These are phyloP conservation scores for Anguilla megastoma DNA, from an alignment of 2,797 vertebrate species.

Conservation along the genomic window DNA sequence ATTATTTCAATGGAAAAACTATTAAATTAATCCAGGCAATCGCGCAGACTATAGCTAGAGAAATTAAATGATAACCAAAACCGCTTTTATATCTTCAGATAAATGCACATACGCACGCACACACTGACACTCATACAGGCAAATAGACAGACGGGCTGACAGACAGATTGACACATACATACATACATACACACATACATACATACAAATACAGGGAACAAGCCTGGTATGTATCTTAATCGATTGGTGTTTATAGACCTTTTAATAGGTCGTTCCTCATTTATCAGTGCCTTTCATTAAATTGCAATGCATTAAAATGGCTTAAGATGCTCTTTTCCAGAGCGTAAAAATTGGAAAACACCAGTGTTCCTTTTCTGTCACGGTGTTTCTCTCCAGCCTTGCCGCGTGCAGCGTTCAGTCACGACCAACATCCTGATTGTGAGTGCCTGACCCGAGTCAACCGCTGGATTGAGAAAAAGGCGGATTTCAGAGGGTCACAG, in stretches of 20 bases:
- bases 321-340: not conserved
- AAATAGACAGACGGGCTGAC: not conserved
- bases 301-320: not conserved
- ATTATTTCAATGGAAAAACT: not conserved
- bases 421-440: slow-evolving; percentile 36
- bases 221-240: not conserved
- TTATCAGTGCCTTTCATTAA: not conserved
- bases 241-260: not conserved
- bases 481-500: not conserved
- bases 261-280: not conserved
- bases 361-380: not conserved
- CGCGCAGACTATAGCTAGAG: not conserved
- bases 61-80: not conserved
- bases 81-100: not conserved
- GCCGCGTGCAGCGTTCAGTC: not conserved
- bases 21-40: not conserved
- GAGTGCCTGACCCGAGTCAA: not conserved
- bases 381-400: not conserved
- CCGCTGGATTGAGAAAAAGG: not conserved
- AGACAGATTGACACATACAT: not conserved
- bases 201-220: not conserved
- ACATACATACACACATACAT: not conserved
- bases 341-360: not conserved
- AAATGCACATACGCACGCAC: not conserved
- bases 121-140: not conserved